Conservation (phyloP, 2,113 vertebrate genomes). For the Cisticola juncidis region DNA sequence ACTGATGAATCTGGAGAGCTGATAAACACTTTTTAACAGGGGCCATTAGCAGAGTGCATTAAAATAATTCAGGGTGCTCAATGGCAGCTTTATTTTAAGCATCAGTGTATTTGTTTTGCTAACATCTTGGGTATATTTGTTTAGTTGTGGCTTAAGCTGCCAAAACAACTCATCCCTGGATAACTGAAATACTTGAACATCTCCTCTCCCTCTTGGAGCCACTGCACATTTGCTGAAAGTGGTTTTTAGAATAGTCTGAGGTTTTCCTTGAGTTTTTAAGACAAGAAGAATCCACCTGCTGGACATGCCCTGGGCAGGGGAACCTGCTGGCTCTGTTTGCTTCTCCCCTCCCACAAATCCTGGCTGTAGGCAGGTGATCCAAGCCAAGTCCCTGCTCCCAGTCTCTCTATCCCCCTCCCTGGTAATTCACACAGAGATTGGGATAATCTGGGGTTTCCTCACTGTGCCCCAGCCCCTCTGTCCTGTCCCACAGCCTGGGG, state of each 20-base stretch:
- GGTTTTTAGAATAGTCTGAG: background rate
- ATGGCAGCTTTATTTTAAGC: slow-evolving; percentile 9
- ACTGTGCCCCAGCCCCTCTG: background rate
- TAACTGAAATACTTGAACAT: background rate
- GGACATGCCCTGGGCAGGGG: background rate
- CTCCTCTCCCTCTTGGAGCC: background rate
- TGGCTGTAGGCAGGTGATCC: background rate
- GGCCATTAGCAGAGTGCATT: slow-evolving; percentile 25
- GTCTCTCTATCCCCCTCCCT: background rate
- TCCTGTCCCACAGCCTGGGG: background rate
- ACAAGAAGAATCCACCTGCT: background rate
- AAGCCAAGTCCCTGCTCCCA: background rate
- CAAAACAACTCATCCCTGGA: background rate
- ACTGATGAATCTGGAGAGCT: slow-evolving; percentile 23
- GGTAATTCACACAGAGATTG: background rate
- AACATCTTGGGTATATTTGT: background rate
- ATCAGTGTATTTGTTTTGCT: background rate
- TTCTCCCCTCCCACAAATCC: fast-evolving
- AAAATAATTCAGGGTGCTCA: slow-evolving; percentile 1
- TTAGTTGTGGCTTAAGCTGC: background rate
- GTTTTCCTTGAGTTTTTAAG: background rate
- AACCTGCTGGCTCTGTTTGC: background rate
- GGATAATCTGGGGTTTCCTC: background rate
- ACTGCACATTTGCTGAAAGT: fast-evolving
- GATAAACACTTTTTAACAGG: slow-evolving; percentile 22